Evolutionary conservation across 2,113 vertebrate species (phyloP).

Genomic region (Apodemus sylvaticus): DNA sequence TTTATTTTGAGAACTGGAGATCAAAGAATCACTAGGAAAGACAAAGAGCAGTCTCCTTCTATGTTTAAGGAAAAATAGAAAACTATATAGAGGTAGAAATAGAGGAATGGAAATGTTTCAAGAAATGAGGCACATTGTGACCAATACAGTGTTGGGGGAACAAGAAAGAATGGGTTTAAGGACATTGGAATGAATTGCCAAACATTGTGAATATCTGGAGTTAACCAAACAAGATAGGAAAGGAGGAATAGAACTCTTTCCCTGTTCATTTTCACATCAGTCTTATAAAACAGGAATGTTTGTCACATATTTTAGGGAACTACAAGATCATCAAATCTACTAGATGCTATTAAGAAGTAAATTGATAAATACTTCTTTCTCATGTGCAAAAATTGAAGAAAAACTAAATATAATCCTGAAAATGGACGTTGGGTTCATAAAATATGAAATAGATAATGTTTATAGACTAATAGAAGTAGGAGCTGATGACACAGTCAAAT

Average conservation of each 20-base stretch:
- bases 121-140: not conserved
- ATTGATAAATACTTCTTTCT: not conserved
- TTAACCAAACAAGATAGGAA: not conserved
- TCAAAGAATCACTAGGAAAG: not conserved
- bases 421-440: fast-evolving
- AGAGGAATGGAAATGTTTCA: not conserved
- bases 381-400: not conserved
- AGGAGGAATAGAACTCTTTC: not conserved
- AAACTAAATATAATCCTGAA: not conserved
- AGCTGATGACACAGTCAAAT: not conserved
- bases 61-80: not conserved
- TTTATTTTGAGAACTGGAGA: not conserved
- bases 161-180: not conserved
- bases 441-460: not conserved
- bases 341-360: not conserved
- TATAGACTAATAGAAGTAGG: not conserved
- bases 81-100: not conserved
- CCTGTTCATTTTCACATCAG: not conserved
- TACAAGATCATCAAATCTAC: not conserved
- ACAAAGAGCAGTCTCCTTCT: not conserved
- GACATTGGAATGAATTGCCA: conserved; percentile 11
- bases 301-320: not conserved
- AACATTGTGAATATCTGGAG: not conserved
- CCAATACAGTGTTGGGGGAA: not conserved
- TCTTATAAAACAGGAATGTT: not conserved